Evolutionary conservation across 2,113 vertebrate genomes (phyloP).

Genomic region (Sceloporus undulatus): DNA sequence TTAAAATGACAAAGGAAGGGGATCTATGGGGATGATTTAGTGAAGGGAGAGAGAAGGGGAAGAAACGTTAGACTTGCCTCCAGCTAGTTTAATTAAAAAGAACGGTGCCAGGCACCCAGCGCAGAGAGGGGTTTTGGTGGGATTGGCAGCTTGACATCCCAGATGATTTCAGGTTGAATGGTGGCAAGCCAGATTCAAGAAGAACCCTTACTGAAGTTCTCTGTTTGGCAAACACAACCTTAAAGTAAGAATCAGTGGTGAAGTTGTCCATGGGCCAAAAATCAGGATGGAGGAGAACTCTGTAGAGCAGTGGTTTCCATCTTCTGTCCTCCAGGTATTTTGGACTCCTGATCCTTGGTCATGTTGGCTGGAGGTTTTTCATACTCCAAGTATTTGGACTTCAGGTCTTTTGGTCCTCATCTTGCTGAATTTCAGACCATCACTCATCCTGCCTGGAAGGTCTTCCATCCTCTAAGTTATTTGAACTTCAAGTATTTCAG

Average conservation of each 20-base stretch:
- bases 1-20: conserved; percentile 66
- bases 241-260: background rate
- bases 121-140: background rate
- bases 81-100: conserved; percentile 60
- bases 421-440: no score
- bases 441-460: no score
- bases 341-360: no score
- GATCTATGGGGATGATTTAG: conserved; percentile 53
- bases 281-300: background rate
- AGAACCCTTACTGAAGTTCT: no score
- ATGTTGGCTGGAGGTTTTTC: no score
- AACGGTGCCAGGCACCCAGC: conserved; percentile 2
- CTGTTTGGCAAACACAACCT: no score
- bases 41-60: conserved; percentile 13
- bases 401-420: no score
- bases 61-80: conserved; percentile 46
- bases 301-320: background rate
- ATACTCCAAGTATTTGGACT: no score
- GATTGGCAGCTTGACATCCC: conserved; percentile 1
- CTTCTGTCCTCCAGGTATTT: background rate
- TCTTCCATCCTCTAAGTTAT: no score
- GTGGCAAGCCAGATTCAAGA: rapidly evolving
- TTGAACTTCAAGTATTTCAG: no score
- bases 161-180: background rate
- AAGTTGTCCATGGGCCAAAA: background rate